Percentiles rank a stretch among this genome's conserved stretches.
Conservation (phyloP, 2,113 vertebrate genomes). For the Pica pica region DNA sequence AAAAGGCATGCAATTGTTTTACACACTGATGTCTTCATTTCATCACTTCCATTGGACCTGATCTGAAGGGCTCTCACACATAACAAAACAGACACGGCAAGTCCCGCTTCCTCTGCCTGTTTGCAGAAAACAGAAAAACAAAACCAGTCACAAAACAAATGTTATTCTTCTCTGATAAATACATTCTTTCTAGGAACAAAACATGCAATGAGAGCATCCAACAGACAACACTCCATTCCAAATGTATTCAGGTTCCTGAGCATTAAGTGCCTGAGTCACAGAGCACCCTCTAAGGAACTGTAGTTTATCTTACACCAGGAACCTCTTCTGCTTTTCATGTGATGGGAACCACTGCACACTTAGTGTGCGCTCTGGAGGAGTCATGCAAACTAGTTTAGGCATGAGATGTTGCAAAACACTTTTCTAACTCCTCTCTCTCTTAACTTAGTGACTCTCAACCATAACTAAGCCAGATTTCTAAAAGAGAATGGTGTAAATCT, state of each 20-base stretch:
- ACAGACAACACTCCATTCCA: background rate
- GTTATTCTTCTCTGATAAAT: background rate
- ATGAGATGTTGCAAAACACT: background rate
- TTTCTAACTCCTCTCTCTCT: background rate
- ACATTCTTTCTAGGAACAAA: background rate
- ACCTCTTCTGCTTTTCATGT: background rate
- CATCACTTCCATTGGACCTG: slow-evolving; percentile 84
- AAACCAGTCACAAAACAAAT: background rate
- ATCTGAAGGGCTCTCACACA: slow-evolving; percentile 95
- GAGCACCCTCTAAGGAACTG: background rate
- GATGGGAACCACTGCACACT: background rate
- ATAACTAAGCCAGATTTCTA: background rate
- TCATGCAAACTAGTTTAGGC: background rate
- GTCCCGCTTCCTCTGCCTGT: slow-evolving; percentile 84
- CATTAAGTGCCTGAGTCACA: background rate
- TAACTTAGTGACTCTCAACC: background rate
- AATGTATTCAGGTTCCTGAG: background rate
- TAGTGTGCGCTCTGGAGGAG: background rate
- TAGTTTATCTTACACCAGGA: background rate
- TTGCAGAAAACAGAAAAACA: background rate
- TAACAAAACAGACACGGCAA: slow-evolving; percentile 86
- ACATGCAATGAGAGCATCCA: background rate
- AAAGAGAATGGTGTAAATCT: background rate
- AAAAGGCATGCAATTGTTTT: slow-evolving; percentile 92
- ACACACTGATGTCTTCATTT: slow-evolving; percentile 89